Percentiles rank a stretch among this genome's conserved stretches.
phyloP scores from a whole-genome alignment of 37 sponge, comb jelly and placozoan genomes.

The Geodia barretti region DNA sequence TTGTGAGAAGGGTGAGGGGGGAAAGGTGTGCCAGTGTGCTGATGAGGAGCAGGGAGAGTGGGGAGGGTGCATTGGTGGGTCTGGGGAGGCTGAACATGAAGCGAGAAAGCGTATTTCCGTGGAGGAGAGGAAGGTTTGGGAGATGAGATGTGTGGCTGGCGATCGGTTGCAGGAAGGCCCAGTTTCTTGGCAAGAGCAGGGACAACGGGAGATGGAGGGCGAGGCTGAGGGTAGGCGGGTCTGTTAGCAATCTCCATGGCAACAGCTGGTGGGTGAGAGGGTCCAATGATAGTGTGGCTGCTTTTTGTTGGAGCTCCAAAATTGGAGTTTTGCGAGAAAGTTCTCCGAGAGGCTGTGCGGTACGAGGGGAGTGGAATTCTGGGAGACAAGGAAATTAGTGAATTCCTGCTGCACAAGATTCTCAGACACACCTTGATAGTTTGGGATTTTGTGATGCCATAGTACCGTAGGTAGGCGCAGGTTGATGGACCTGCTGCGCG shows the following conservation, averaged over 20 bases:
- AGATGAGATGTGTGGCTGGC: neutral
- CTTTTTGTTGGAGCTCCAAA: too few relatives aligned
- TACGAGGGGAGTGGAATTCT: too few relatives aligned
- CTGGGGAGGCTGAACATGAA: neutral
- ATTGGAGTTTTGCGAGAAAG: too few relatives aligned
- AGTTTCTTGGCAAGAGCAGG: slow-evolving; percentile 32
- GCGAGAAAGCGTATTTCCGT: neutral
- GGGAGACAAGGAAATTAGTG: too few relatives aligned
- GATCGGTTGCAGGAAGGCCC: neutral
- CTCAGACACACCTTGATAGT: too few relatives aligned
- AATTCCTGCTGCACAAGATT: too few relatives aligned
- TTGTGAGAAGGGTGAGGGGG: neutral
- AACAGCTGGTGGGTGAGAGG: neutral
- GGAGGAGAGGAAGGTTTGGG: neutral
- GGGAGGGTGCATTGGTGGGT: neutral
- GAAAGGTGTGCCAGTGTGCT: neutral
- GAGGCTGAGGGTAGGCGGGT: too few relatives aligned
- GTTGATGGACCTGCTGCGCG: too few relatives aligned
- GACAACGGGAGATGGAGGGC: neutral
- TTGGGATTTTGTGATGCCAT: too few relatives aligned
- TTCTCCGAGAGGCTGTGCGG: too few relatives aligned
- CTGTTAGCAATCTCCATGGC: neutral
- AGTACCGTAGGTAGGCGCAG: too few relatives aligned
- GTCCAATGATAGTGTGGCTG: too few relatives aligned
- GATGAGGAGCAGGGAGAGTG: neutral